Percentiles rank a stretch among this genome's conserved stretches.
Evolutionary conservation across 92 coral and sea anemone genomes (phyloP).

Genomic region (Pocillopora grandis): DNA sequence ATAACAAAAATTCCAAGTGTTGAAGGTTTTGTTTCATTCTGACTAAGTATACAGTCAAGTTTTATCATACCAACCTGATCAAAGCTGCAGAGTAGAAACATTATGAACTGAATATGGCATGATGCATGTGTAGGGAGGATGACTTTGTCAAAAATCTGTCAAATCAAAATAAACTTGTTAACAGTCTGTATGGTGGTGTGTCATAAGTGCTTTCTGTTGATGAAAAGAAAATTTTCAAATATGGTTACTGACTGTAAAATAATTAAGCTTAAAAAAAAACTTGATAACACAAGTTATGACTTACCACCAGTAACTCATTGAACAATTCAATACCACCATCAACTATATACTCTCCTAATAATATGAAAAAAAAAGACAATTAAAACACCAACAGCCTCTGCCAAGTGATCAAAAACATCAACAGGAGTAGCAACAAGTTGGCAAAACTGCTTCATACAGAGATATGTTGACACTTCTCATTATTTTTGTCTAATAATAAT

Average conservation of each 20-base stretch:
- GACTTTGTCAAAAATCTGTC: constrained; percentile 85
- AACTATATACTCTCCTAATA: constrained; percentile 64
- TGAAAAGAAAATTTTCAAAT: no score
- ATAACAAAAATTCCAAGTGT: background rate
- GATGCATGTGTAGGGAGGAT: constrained; percentile 90
- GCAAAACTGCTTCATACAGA: no score
- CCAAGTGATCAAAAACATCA: background rate
- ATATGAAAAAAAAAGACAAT: background rate
- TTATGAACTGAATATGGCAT: constrained; percentile 86
- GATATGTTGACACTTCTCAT: no score
- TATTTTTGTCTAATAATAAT: no score
- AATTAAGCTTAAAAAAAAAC: no score
- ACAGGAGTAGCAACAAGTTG: no score
- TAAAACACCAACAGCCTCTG: background rate
- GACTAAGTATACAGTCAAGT: background rate
- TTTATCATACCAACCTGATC: constrained; percentile 63
- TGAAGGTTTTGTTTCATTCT: no score
- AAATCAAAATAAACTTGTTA: background rate
- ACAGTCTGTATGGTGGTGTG: no score
- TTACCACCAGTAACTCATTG: constrained; percentile 70
- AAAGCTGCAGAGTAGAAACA: constrained; percentile 81
- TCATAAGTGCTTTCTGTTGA: no score
- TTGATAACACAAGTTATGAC: background rate
- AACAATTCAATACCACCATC: constrained; percentile 88
- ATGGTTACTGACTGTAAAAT: no score